Base-by-base conservation (phyloP, 2,888 invertebrate species). In the Drosophila cracens region DNA sequence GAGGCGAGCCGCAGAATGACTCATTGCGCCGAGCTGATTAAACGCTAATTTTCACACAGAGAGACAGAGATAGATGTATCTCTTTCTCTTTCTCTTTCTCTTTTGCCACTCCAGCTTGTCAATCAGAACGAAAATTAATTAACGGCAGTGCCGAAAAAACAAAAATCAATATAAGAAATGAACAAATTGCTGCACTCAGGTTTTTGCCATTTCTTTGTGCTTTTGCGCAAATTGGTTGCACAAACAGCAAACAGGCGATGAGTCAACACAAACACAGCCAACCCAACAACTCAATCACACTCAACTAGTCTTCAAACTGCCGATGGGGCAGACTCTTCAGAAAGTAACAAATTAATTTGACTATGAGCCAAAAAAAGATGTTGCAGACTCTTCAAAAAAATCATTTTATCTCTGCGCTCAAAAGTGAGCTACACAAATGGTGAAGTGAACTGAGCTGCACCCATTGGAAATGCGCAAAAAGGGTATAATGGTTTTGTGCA, bases 11-110 rank as follows among this genome's bases (percentile, higher is more conserved):
- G 34, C 76, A 77, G 65, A 87, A 70, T 74, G 87, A 78, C 62
- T 73, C 74, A 72, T 62, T 71, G 71, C 64, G 69, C 68, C 34
- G 59, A 58, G 65, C 74, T 88, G 87, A 86, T 88, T 76, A 81
- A 86, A 81, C 68, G 72, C 68, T 86, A 87, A 88, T 89, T 86
- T 82, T 57, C 58, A 25, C 49, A 31, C 46, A 31, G 62, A 60
- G 53, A 57, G 38, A 62, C 59, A 60, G 51, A 62, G 68, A 54
- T 57, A 33, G 53, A 27, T 27, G 27, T 21, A 21, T 3, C 69
- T 21, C 11, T 7, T 5, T 16, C n/a, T 3, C 53, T 52, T 5
- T n/a, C 48, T 33, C 49, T 13, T 10, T 33, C n/a, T 2, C n/a
- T 13, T 13, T 18, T 46, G 11, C 33, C 18, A 38, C 31, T 38